These are phyloP conservation scores for Drosophila incognita DNA, from an alignment of 2,888 invertebrate genomes.

Conservation along the genomic window DNA sequence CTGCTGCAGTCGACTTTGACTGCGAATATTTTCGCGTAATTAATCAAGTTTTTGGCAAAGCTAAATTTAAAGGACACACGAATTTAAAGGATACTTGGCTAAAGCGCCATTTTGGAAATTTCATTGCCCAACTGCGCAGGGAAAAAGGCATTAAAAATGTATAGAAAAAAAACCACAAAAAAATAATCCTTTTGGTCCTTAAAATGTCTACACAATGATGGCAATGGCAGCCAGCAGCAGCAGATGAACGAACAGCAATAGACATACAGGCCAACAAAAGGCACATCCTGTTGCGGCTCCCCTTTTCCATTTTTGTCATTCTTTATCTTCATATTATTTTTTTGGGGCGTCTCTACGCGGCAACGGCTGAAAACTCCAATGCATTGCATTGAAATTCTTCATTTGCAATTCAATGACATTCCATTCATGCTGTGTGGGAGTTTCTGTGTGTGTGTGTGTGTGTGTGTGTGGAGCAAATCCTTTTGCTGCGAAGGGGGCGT, in stretches of 20 bases:
- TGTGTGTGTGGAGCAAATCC: conserved; percentile 29
- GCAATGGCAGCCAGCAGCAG: not conserved
- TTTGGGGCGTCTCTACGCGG: conserved; percentile 8
- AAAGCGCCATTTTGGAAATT: conserved; percentile 74
- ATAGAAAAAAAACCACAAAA: conserved; percentile 51
- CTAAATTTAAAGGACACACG: conserved; percentile 24
- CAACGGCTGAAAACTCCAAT: conserved; percentile 64
- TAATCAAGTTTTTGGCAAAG: conserved; percentile 48
- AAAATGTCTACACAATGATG: conserved; percentile 77
- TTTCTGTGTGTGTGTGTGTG: not conserved
- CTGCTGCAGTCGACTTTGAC: conserved; percentile 1
- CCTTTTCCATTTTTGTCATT: not conserved
- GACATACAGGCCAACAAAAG: conserved; percentile 37
- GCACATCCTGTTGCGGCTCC: conserved; percentile 16
- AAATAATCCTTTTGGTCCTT: conserved; percentile 73
- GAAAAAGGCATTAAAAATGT: conserved; percentile 20
- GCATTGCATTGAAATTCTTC: conserved; percentile 79
- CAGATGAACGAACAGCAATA: conserved; percentile 9
- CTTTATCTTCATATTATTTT: not conserved
- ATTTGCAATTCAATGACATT: conserved; percentile 79
- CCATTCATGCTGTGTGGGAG: conserved; percentile 49
- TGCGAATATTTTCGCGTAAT: conserved; percentile 20
- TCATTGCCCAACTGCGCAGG: conserved; percentile 38
- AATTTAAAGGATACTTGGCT: conserved; percentile 15
- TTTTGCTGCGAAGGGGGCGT: conserved; percentile 57